A percentile compares a stretch with the other conserved stretches of the same genome.
Conservation (phyloP, 1,140 invertebrate species). For the Drosophila kurseongensis region DNA sequence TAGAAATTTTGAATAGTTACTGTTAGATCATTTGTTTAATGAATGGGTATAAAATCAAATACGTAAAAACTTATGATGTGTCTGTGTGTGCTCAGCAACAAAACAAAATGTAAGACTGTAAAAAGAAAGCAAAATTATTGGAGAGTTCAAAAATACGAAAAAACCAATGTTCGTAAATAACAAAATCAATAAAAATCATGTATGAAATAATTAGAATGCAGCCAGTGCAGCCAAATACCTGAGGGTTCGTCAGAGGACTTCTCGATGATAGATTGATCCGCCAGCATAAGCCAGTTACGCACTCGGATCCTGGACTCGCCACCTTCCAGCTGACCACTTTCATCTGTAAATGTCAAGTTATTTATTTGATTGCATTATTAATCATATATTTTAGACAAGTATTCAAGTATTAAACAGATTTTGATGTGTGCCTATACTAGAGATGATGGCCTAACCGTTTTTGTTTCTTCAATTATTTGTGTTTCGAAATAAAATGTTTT, state of each 20-base stretch:
- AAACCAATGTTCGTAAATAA: constrained; percentile 16
- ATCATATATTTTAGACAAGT: not conserved
- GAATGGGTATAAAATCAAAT: constrained; percentile 9
- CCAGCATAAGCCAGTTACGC: constrained; percentile 82
- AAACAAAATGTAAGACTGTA: constrained; percentile 68
- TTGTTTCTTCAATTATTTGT: constrained; percentile 27
- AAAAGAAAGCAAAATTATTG: constrained; percentile 69
- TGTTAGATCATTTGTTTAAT: constrained; percentile 48
- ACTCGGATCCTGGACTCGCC: constrained; percentile 78
- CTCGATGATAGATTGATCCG: constrained; percentile 79
- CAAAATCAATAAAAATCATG: constrained; percentile 4
- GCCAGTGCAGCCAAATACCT: constrained; percentile 57
- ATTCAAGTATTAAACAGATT: not conserved
- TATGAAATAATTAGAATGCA: not conserved
- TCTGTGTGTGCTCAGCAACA: constrained; percentile 55
- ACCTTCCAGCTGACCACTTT: constrained; percentile 53
- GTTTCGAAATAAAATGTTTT: constrained; percentile 4
- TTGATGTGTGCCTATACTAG: constrained; percentile 54
- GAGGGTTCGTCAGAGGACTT: constrained; percentile 54
- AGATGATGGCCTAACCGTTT: constrained; percentile 44
- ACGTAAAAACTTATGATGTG: constrained; percentile 26
- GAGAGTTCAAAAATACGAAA: constrained; percentile 17
- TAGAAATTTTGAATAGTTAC: constrained; percentile 49
- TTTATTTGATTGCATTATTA: constrained; percentile 7
- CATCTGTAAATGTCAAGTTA: constrained; percentile 55